A percentile compares a stretch with the other conserved stretches of the same genome.
phyloP scores from a whole-genome alignment of 2,888 invertebrate species.

The Mycalesis mineus region DNA sequence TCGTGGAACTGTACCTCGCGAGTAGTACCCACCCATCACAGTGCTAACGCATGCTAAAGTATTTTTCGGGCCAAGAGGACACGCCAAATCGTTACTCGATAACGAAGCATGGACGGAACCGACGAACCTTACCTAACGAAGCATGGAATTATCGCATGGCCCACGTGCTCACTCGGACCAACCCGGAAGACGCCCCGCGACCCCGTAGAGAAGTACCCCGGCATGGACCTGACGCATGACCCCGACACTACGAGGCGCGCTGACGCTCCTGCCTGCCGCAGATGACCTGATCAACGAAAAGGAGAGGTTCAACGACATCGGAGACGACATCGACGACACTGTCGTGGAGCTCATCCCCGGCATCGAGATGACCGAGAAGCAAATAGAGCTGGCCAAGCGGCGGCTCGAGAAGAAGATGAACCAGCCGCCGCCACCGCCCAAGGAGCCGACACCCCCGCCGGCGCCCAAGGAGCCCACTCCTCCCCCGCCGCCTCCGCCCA shows the following conservation, averaged over 20 bases:
- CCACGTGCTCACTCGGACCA: slow-evolving; percentile 18
- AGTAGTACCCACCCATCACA: slow-evolving; percentile 39
- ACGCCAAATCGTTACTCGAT: slow-evolving; percentile 17
- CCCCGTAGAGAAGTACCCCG: slow-evolving; percentile 22
- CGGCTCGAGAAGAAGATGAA: slow-evolving; percentile 22
- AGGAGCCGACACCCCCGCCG: slow-evolving; percentile 43
- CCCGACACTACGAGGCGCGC: slow-evolving; percentile 26
- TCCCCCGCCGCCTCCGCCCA: slow-evolving; percentile 39
- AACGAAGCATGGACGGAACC: slow-evolving; percentile 23
- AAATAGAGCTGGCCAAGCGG: slow-evolving; percentile 16
- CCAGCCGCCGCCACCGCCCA: slow-evolving; percentile 35
- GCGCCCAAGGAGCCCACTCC: slow-evolving; percentile 36
- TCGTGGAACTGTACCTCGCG: slow-evolving; percentile 48
- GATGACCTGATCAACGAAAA: slow-evolving; percentile 92
- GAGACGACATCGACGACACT: slow-evolving; percentile 94
- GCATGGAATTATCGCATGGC: slow-evolving; percentile 50
- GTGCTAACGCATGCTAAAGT: slow-evolving; percentile 37
- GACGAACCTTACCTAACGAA: slow-evolving; percentile 22
- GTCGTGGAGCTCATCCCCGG: slow-evolving; percentile 89
- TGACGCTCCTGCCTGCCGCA: slow-evolving; percentile 64
- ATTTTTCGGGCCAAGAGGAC: slow-evolving; percentile 20
- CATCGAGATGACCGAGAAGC: slow-evolving; percentile 60
- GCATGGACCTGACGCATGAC: slow-evolving; percentile 34
- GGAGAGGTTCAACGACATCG: slow-evolving; percentile 95
- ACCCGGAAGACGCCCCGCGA: slow-evolving; percentile 10